Conservation (phyloP, 2,113 vertebrate genomes). For the Lynx canadensis region DNA sequence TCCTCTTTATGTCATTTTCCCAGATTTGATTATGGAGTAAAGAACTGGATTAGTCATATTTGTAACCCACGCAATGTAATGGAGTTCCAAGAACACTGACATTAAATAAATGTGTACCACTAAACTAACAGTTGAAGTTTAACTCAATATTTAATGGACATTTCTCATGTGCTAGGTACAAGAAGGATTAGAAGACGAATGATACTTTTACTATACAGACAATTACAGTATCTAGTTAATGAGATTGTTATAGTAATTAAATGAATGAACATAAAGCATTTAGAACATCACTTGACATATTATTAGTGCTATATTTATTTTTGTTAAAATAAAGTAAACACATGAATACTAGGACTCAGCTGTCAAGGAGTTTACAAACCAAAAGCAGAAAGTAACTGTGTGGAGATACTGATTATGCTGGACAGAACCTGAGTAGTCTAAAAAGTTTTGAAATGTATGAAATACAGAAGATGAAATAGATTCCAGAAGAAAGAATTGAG, state of each 20-base stretch:
- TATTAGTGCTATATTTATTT: background rate
- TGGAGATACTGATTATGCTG: background rate
- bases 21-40: background rate
- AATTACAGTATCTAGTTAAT: background rate
- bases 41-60: background rate
- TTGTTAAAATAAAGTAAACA: background rate
- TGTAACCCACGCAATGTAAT: background rate
- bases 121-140: background rate
- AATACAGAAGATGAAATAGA: background rate
- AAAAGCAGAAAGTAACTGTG: background rate
- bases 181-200: background rate
- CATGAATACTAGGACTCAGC: background rate
- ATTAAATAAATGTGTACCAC: background rate
- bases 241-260: background rate
- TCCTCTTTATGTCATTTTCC: background rate
- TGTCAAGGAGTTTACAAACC: background rate
- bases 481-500: background rate
- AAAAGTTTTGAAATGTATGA: background rate
- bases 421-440: background rate
- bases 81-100: background rate
- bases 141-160: background rate
- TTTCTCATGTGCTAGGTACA: background rate
- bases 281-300: background rate
- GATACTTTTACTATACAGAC: background rate
- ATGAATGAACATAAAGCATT: background rate